Evolutionary conservation across 2,797 vertebrate genomes (phyloP).

Genomic region (Synaphobranchus kaupii): DNA sequence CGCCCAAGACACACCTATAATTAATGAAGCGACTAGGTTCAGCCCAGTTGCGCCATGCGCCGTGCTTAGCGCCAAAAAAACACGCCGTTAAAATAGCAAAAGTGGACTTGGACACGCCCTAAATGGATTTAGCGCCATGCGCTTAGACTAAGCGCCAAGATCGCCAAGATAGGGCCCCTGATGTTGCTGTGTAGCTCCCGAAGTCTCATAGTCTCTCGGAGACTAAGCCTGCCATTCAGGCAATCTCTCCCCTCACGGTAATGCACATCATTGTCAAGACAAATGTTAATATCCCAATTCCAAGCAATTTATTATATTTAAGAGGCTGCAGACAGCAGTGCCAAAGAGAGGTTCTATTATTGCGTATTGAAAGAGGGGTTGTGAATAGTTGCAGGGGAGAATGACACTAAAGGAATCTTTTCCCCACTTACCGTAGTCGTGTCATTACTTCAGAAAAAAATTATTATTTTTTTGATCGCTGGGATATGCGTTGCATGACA

Average conservation of each 20-base stretch:
- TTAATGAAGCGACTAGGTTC: no score
- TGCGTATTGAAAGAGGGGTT: not conserved
- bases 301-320: not conserved
- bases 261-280: not conserved
- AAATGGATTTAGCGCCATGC: no score
- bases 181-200: not conserved
- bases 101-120: no score
- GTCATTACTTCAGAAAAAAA: no score
- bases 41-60: no score
- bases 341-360: not conserved
- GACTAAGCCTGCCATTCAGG: not conserved
- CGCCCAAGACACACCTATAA: no score
- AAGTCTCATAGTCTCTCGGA: not conserved
- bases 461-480: not conserved
- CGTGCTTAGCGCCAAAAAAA: no score
- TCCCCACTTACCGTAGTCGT: no score
- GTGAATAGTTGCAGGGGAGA: not conserved
- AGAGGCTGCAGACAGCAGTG: not conserved
- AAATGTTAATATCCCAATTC: not conserved
- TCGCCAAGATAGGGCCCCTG: no score
- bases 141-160: no score
- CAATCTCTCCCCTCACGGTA: not conserved
- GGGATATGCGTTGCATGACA: constrained; percentile 7
- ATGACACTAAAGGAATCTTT: not conserved
- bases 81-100: no score